These are phyloP conservation scores for Entosphenus tridentatus DNA, from an alignment of 2,113 vertebrate genomes.

Conservation along the genomic window DNA sequence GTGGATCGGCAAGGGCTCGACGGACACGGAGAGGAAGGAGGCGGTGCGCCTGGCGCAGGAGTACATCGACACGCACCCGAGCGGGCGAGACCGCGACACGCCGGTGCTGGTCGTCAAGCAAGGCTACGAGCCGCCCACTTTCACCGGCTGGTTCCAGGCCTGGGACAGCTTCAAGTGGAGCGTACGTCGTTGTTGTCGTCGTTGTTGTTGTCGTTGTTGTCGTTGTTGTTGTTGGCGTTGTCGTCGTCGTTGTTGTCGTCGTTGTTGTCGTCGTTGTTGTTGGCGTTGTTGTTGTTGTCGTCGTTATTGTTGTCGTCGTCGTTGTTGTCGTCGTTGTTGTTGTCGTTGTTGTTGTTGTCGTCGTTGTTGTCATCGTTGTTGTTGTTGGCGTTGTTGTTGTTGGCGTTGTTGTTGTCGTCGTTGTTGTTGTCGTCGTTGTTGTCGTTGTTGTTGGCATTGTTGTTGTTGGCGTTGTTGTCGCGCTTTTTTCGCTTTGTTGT, in stretches of 20 bases:
- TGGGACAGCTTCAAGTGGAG: slow-evolving; percentile 55
- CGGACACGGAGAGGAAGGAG: slow-evolving; percentile 29
- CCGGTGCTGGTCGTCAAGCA: slow-evolving; percentile 43
- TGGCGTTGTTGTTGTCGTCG: too few species aligned
- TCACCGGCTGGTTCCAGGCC: slow-evolving; percentile 60
- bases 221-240: background rate
- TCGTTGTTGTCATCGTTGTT: background rate
- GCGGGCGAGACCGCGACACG: slow-evolving; percentile 32
- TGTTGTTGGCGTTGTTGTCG: too few species aligned
- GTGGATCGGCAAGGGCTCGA: slow-evolving; percentile 46
- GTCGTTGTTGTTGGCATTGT: too few species aligned
- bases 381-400: background rate
- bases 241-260: too few species aligned
- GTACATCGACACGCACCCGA: slow-evolving; percentile 47
- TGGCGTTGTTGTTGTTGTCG: background rate
- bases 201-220: background rate
- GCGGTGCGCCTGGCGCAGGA: slow-evolving; percentile 30
- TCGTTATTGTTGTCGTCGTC: background rate
- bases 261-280: background rate
- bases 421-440: too few species aligned
- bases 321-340: too few species aligned
- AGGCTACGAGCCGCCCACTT: slow-evolving; percentile 50
- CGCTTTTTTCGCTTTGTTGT: background rate
- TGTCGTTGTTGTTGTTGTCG: slow-evolving; percentile 18
- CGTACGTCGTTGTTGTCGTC: slow-evolving; percentile 21